A percentile compares a stretch with the other conserved stretches of the same genome.
Conservation (phyloP, 1,140 invertebrate genomes). For the Odontomachus brunneus region DNA sequence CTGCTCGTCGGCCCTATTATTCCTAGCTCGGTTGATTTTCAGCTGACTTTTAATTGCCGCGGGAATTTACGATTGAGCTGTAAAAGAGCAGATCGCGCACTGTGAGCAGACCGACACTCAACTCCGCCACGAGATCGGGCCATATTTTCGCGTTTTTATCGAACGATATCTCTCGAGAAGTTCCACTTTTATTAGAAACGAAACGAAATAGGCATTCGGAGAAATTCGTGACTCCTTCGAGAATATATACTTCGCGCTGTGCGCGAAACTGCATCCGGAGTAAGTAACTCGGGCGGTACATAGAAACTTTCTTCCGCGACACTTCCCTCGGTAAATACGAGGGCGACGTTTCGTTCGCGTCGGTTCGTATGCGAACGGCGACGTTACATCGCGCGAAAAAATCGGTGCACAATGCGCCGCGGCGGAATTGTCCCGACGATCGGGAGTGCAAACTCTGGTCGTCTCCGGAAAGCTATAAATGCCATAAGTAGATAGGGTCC, state of each 20-base stretch:
- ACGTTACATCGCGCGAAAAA: background rate
- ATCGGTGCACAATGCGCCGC: background rate
- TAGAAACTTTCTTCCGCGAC: background rate
- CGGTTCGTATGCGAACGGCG: background rate
- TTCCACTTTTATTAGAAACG: too few species aligned
- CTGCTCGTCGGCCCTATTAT: background rate
- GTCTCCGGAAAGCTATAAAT: slow-evolving; percentile 5
- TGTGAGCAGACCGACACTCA: too few species aligned
- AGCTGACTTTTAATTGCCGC: background rate
- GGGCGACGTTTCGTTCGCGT: background rate
- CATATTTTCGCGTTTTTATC: background rate
- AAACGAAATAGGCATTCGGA: too few species aligned
- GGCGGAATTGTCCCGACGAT: background rate
- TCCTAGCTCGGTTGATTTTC: background rate
- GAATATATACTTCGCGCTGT: too few species aligned
- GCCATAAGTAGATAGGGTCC: slow-evolving; percentile 34
- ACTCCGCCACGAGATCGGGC: background rate
- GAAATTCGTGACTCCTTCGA: too few species aligned
- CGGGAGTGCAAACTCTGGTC: slow-evolving; percentile 14
- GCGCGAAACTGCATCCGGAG: too few species aligned
- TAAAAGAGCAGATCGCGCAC: background rate
- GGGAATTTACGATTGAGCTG: too few species aligned
- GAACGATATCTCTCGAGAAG: too few species aligned
- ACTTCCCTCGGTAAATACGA: slow-evolving; percentile 6
- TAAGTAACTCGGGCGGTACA: too few species aligned